These are phyloP conservation scores for Ptychochromis oligacanthus DNA, from an alignment of 2,113 vertebrate genomes.

Conservation along the genomic window DNA sequence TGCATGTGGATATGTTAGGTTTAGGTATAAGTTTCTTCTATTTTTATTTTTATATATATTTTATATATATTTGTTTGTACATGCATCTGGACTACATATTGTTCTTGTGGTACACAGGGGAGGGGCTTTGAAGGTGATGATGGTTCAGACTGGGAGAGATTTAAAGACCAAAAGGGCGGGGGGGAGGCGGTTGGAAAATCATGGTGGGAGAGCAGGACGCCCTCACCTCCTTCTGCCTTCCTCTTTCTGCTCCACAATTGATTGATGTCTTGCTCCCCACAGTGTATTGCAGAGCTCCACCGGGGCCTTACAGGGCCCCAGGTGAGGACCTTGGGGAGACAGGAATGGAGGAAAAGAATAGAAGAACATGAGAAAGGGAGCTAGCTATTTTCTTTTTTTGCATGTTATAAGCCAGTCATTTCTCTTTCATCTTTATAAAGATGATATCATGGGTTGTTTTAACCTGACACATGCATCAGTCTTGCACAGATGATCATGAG, in stretches of 20 bases:
- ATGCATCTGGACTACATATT: constrained; percentile 13
- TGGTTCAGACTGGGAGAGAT: constrained; percentile 38
- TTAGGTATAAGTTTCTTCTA: not conserved
- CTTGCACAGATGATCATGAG: not conserved
- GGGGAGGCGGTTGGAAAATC: constrained; percentile 5
- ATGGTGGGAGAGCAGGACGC: constrained; percentile 35
- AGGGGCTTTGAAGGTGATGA: constrained; percentile 16
- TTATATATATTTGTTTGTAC: not conserved
- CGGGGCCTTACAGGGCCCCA: constrained; percentile 28
- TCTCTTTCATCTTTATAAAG: constrained; percentile 8
- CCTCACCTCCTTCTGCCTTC: constrained; percentile 28
- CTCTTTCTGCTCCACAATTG: constrained; percentile 35
- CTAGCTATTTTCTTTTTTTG: not conserved
- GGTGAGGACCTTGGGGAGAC: constrained; percentile 47
- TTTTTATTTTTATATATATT: constrained; percentile 22
- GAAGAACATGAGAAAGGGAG: not conserved
- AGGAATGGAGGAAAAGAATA: not conserved
- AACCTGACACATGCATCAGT: constrained; percentile 1
- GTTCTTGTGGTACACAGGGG: not conserved
- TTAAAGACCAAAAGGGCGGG: constrained; percentile 26
- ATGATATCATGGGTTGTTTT: not conserved
- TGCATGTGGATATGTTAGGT: not conserved
- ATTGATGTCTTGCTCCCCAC: constrained; percentile 46
- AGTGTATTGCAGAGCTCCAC: constrained; percentile 15
- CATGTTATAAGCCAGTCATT: not conserved